Conservation (phyloP, 2,797 vertebrate genomes). For the Rhinogobio ventralis region DNA sequence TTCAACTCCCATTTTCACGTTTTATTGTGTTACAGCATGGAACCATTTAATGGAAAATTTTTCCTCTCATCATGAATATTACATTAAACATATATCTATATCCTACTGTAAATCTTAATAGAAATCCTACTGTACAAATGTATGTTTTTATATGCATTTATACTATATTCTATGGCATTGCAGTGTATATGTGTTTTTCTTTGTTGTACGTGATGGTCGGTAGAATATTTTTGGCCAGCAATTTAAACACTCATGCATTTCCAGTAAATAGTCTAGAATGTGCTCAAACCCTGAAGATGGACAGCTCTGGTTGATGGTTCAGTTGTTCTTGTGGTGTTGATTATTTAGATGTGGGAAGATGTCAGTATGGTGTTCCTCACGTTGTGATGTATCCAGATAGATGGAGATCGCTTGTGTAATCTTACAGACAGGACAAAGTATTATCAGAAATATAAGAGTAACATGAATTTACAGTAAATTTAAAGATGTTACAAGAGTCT, state of each 20-base stretch:
- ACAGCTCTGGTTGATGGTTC: conserved; percentile 1
- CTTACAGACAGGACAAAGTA: conserved; percentile 33
- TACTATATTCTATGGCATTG: conserved; percentile 54
- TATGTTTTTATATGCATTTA: conserved; percentile 62
- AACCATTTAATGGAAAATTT: not conserved
- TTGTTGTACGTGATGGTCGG: conserved; percentile 52
- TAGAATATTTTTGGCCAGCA: conserved; percentile 37
- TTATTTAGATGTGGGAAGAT: conserved; percentile 43
- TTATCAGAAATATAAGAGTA: conserved; percentile 27
- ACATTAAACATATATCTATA: not conserved
- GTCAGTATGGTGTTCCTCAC: conserved; percentile 46
- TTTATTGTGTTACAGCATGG: conserved; percentile 15
- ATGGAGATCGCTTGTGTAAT: conserved; percentile 31
- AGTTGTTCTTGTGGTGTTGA: conserved; percentile 32
- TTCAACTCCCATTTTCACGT: not conserved
- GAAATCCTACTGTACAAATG: conserved; percentile 50
- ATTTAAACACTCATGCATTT: conserved; percentile 8
- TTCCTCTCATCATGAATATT: not conserved
- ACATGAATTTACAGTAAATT: conserved; percentile 26
- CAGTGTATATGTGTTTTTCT: conserved; percentile 57
- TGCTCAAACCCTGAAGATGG: conserved; percentile 5
- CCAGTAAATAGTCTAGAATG: conserved; percentile 17
- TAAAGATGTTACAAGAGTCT: conserved; percentile 23
- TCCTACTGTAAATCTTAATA: conserved; percentile 11
- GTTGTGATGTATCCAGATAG: conserved; percentile 40